Percentiles rank a stretch among this genome's conserved stretches.
These are phyloP conservation scores for Hycleus cichorii DNA, from an alignment of 1,140 invertebrate species.

Conservation along the genomic window DNA sequence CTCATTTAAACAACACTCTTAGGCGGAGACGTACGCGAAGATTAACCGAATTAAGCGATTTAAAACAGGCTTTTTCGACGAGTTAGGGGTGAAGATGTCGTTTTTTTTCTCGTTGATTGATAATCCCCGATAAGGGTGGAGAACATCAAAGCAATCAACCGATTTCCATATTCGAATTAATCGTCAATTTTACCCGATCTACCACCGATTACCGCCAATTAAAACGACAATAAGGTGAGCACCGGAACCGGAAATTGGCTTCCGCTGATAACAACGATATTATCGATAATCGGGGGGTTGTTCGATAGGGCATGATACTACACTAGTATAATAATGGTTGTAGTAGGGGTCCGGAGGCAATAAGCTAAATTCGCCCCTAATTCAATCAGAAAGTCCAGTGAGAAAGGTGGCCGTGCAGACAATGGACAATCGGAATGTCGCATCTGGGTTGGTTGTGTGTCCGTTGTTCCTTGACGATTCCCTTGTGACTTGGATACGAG, in stretches of 20 bases:
- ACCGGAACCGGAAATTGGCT: neutral
- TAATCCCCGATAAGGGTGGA: no score
- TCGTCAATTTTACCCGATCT: no score
- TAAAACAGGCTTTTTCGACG: conserved; percentile 1
- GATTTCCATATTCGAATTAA: no score
- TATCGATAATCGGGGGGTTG: neutral
- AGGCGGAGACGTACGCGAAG: neutral
- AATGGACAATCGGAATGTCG: neutral
- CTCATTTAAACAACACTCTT: no score
- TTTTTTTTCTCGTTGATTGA: no score
- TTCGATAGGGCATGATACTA: no score
- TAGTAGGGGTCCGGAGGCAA: no score
- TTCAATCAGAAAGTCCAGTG: neutral
- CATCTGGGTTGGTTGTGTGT: neutral
- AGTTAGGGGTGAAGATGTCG: no score
- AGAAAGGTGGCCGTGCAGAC: conserved; percentile 6
- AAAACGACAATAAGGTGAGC: neutral
- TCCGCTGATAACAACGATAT: neutral
- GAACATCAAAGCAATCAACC: no score
- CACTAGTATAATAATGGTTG: no score
- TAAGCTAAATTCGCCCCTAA: neutral
- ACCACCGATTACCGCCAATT: neutral
- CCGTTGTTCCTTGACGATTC: conserved; percentile 2
- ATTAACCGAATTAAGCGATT: conserved; percentile 26
- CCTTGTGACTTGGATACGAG: conserved; percentile 6